Percentiles rank a stretch among this genome's conserved stretches.
phyloP scores from a whole-genome alignment of 1,140 invertebrate species.

The Temnothorax longispinosus region DNA sequence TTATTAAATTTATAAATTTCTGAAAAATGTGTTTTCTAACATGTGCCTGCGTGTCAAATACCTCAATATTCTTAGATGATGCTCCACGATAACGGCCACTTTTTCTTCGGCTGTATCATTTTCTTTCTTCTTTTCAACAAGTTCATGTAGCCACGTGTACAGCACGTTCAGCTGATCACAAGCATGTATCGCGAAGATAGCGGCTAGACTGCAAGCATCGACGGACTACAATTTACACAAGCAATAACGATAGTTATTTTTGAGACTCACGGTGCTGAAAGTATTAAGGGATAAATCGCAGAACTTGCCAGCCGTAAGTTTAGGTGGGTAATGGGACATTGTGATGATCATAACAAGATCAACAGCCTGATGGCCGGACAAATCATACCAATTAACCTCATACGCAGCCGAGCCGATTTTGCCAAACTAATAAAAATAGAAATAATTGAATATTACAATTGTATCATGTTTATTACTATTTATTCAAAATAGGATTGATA shows the following conservation, averaged over 20 bases:
- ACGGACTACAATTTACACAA: not conserved
- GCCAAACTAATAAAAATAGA: conserved; percentile 31
- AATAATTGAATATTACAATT: not conserved
- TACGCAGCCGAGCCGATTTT: conserved; percentile 55
- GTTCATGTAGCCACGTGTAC: conserved; percentile 52
- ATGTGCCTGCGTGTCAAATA: not conserved
- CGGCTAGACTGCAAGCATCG: conserved; percentile 70
- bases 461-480: not conserved
- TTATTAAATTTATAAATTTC: not conserved
- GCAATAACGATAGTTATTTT: not conserved
- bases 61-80: conserved; percentile 74
- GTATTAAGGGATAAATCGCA: conserved; percentile 61
- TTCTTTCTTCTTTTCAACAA: conserved; percentile 6
- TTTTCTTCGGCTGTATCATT: conserved; percentile 30
- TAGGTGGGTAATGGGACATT: conserved; percentile 62
- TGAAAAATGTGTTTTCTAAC: not conserved
- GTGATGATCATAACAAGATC: conserved; percentile 50
- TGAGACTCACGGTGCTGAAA: conserved; percentile 57
- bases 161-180: conserved; percentile 78
- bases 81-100: conserved; percentile 71
- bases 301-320: conserved; percentile 66
- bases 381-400: conserved; percentile 60
- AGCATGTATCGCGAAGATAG: conserved; percentile 74
- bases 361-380: conserved; percentile 31
- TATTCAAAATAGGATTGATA: not conserved